Evolutionary conservation across 2,113 vertebrate species (phyloP), one percentile per base, ranked within the genome.

Genomic region (Onychostruthus taczanowskii): DNA sequence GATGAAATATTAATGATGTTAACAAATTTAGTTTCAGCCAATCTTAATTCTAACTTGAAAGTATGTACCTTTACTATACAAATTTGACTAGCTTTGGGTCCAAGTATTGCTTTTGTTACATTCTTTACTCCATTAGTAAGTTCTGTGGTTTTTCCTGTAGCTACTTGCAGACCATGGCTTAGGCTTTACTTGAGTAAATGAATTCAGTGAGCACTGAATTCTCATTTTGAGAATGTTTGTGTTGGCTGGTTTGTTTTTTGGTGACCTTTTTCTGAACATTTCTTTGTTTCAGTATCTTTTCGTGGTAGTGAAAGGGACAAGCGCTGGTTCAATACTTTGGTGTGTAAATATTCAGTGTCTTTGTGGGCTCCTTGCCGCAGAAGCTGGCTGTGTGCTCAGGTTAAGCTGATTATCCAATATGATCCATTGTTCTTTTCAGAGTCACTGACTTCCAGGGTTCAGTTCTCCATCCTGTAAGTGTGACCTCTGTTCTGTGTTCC

Each of bases 351-450:
- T 50, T 59, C 67, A 46, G 22, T 23, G 31, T 58, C 66, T 91
- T 87, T 85, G 67, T 0, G 8, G 63, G 63, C 56, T 86, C 64
- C 87, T 68, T 80, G 68, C 75, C 64, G 35, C 50, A 56, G 75
- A 85, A 72, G 47, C 67, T 80, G 59, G 3, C 77, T 77, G 20
- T 1, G 11, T 75, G 72, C 35, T 80, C 47, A 78, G 79, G 61
- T 92, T 93, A 85, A 90, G 75, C 33, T 63, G 75, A 50, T 88
- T 87, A 85, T 89, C 70, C 81, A 69, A 0, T 82, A 16, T 89
- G 84, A 95, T 79, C 66, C 84, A 43, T 94, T 91, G 78, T 91
- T 95, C 91, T 87, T 95, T 93, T 83, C 84, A 85, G 93, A 94
- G 50, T 90, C 78, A 67, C 74, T 93, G 77, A 87, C 78, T 95